Base-by-base conservation (phyloP, 1,140 invertebrate species). In the Heliothis virescens region DNA sequence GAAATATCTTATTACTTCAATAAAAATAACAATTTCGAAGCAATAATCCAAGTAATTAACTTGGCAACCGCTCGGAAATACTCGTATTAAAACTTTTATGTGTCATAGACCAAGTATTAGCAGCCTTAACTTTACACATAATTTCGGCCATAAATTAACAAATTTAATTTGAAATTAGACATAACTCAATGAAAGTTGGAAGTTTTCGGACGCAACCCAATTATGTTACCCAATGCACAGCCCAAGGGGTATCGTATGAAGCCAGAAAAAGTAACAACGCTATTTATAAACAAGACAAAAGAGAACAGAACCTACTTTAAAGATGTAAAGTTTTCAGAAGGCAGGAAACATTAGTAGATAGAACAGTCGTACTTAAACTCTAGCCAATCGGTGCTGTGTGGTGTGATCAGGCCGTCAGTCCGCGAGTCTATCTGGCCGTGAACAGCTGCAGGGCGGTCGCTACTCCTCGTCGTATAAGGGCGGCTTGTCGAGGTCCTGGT, bases 391-490 rank as follows among this genome's bases (percentile, higher is more conserved):
- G 12, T 3, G 16, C 29, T 7, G 41, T 12, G 18, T 48, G 41
- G 11, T 10, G 16, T 50, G 11, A 48, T 67, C 63, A 4, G 41
- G 63, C 63, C 63, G 41, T 67, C 29, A 48, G 41, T 67, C 13
- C 63, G 10, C 1, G 41, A n/a, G n/a, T 16, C 63, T 11, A 12
- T 63, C 60, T 65, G 34, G 34, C 41, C 13, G 13, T 13, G 11
- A 48, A 67, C 7, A 53, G 47, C 55, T 26, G 48, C 1, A 62
- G 16, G n/a, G 21, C 10, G 5, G 21, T 12, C 15, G 69, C 53
- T 74, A 81, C 62, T 88, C 91, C 34, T 92, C 90, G 63, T 92
- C 90, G 74, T 91, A 91, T 3, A 82, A 21, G 3, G 81, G 83
- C 1, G 83, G 55, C 4, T 91, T 84, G 52, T 89, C 87, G 0